phyloP scores from a whole-genome alignment of 2,888 invertebrate species.

The Cheilosia variabilis region DNA sequence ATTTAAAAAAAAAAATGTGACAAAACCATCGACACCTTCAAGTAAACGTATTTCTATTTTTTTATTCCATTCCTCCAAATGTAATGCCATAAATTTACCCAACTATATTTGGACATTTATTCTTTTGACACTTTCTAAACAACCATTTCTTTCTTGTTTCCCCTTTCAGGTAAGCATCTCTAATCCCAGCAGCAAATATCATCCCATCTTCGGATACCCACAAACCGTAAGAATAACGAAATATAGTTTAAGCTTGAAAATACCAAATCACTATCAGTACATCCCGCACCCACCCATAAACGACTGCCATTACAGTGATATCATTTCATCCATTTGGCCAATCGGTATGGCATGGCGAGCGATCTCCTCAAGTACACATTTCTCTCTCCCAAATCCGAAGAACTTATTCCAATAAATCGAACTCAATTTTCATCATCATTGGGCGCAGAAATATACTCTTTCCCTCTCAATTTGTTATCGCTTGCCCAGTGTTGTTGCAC shows the following conservation, averaged over 20 bases:
- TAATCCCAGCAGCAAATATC: constrained; percentile 75
- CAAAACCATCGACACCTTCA: no score
- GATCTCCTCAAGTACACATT: constrained; percentile 24
- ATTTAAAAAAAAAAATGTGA: no score
- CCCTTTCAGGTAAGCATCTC: constrained; percentile 72
- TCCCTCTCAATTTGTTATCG: constrained; percentile 40
- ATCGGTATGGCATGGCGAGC: constrained; percentile 43
- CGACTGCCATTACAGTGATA: constrained; percentile 56
- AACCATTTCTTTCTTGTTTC: constrained; percentile 14
- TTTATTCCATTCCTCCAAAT: not conserved
- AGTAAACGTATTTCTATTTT: not conserved
- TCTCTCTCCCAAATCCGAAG: constrained; percentile 44
- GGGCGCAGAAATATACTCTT: not conserved
- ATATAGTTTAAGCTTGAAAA: constrained; percentile 62
- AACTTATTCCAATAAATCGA: constrained; percentile 70
- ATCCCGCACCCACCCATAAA: constrained; percentile 23
- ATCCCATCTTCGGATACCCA: constrained; percentile 72
- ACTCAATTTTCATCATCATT: constrained; percentile 72
- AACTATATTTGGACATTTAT: not conserved
- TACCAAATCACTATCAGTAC: constrained; percentile 52
- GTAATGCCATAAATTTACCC: not conserved
- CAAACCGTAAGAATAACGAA: constrained; percentile 74
- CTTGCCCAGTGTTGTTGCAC: constrained; percentile 53
- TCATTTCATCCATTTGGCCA: constrained; percentile 65
- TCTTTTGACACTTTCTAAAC: constrained; percentile 4